Base-by-base conservation (phyloP, 2,113 vertebrate species). In the Tenebrosternarchus preto region DNA sequence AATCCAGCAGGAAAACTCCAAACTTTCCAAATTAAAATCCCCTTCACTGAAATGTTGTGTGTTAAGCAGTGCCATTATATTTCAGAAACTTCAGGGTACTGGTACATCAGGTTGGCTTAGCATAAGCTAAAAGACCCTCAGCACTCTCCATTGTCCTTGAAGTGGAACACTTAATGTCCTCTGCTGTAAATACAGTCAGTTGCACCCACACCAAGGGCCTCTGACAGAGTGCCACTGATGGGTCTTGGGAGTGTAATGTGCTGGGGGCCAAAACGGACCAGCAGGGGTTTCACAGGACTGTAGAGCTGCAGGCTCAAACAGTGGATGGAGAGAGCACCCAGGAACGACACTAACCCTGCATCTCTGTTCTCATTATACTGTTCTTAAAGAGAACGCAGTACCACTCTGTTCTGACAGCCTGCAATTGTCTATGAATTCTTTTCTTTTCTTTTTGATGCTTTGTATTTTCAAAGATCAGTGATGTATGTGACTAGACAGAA, bases 101-200 rank as follows among this genome's bases (percentile, higher is more conserved):
- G 70, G 75, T 73, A 9, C 56, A 39, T 82, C 74, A 57, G 24
- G 2, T 20, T 43, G 4, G 43, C n/a, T 57, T 77, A 72, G 71
- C 77, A 36, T 78, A 74, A 77, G 61, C 78, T 80, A 77, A 80
- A 83, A 75, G 77, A 81, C 76, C 70, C 75, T 78, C 56, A 19
- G 36, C 4, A 1, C 43, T 78, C 71, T 70, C 60, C 72, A 71
- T 46, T 78, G 81, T 75, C 82, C 78, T 78, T 83, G 78, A 83
- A 36, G 36, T 53, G 7, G 16, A 75, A 66, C 24, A 50, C 81
- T 53, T 77, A 19, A 74, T 78, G 69, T 80, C 73, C 78, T 85
- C 19, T 46, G 50, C 19, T 0, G 43, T 73, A 68, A 78, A 85
- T 73, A 63, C 73, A 76, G 73, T 56, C 76, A 67, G 60, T 73